A percentile compares a stretch with the other conserved stretches of the same genome.
These are phyloP conservation scores for Oncorhynchus nerka DNA, from an alignment of 2,113 vertebrate genomes.

Conservation along the genomic window DNA sequence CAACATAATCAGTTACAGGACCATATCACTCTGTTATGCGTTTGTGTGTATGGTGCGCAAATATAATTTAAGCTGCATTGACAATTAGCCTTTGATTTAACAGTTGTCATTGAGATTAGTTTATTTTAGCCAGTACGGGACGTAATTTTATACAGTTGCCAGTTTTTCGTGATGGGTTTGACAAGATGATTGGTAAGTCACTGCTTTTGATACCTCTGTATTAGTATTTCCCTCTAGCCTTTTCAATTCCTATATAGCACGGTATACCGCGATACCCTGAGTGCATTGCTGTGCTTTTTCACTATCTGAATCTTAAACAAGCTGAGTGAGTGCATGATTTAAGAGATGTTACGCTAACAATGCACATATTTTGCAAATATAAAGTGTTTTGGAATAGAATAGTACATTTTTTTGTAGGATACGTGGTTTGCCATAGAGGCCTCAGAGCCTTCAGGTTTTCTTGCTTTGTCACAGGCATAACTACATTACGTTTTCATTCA, in stretches of 20 bases:
- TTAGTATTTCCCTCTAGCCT: background rate
- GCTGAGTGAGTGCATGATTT: background rate
- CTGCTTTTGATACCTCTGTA: background rate
- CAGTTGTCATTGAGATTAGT: background rate
- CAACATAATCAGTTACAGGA: background rate
- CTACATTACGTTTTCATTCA: no score
- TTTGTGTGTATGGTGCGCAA: background rate
- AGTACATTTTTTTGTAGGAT: no score
- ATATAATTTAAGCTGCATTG: background rate
- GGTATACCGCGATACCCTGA: no score
- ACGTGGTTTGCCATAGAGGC: no score
- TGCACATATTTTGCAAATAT: no score
- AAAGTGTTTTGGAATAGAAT: no score
- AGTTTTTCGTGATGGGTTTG: conserved; percentile 6
- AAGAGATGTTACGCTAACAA: no score
- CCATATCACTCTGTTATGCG: background rate
- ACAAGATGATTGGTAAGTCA: conserved; percentile 27
- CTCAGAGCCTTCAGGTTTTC: no score
- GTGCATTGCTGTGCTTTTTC: background rate
- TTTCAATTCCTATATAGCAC: background rate
- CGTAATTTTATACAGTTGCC: background rate
- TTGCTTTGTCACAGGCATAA: no score
- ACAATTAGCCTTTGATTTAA: background rate
- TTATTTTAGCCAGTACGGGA: background rate
- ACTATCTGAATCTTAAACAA: background rate